These are phyloP conservation scores for Agrochola litura DNA, from an alignment of 2,888 invertebrate genomes.

Conservation along the genomic window DNA sequence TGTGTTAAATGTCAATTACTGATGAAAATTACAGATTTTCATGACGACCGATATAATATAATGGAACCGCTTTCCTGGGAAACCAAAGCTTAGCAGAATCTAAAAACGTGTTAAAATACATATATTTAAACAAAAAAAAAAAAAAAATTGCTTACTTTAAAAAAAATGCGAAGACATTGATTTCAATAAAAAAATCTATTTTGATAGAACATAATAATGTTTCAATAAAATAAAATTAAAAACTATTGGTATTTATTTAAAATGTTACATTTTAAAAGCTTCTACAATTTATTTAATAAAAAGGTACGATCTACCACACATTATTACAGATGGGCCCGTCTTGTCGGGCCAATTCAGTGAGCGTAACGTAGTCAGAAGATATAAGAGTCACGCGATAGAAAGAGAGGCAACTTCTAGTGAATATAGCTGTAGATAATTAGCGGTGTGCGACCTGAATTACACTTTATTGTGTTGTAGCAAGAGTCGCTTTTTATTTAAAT, in stretches of 20 bases:
- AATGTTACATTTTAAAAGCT: constrained; percentile 31
- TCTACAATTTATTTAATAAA: constrained; percentile 24
- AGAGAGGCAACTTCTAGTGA: too few relatives aligned
- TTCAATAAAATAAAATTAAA: constrained; percentile 24
- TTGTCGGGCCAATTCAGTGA: too few relatives aligned
- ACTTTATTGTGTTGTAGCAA: too few relatives aligned
- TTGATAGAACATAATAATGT: constrained; percentile 14
- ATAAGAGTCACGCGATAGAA: too few relatives aligned
- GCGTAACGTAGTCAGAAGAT: too few relatives aligned
- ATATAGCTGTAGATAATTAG: too few relatives aligned
- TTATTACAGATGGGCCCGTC: too few relatives aligned
- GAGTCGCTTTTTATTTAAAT: too few relatives aligned
- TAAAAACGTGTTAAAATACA: constrained; percentile 1
- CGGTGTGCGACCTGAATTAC: too few relatives aligned
- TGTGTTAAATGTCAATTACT: too few relatives aligned
- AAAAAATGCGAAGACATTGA: constrained; percentile 39
- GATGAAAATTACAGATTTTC: background rate
- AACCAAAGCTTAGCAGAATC: background rate
- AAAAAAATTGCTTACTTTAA: background rate
- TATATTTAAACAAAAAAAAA: constrained; percentile 12
- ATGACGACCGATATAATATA: background rate
- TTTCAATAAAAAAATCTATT: constrained; percentile 33
- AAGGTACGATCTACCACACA: background rate
- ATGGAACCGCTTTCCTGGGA: background rate
- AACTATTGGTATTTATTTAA: constrained; percentile 50